Evolutionary conservation across 1,140 invertebrate species (phyloP).

Genomic region (Neoseiulus cucumeris): DNA sequence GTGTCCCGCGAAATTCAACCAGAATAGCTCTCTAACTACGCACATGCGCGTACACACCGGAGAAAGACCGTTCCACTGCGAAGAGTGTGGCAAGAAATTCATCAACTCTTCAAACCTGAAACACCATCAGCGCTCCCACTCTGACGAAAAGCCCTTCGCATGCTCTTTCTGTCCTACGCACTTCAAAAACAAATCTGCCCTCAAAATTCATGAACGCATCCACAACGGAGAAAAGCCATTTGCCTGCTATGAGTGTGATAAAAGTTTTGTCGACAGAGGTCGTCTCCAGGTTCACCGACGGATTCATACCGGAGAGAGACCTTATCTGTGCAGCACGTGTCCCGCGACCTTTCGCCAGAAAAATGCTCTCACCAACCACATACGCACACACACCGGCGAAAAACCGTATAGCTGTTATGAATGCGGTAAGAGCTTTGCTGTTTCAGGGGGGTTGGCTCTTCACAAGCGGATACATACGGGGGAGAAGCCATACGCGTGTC

Average conservation of each 20-base stretch:
- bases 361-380: slow-evolving; percentile 12
- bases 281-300: slow-evolving; percentile 94
- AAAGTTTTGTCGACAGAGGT: slow-evolving; percentile 88
- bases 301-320: slow-evolving; percentile 33
- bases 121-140: slow-evolving; percentile 29
- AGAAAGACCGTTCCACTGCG: slow-evolving; percentile 7
- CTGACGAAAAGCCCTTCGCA: slow-evolving; percentile 27
- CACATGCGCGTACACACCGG: slow-evolving; percentile 13
- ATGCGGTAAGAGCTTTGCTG: slow-evolving; percentile 13
- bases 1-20: slow-evolving; percentile 17
- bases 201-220: slow-evolving; percentile 21
- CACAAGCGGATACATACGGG: not conserved
- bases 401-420: slow-evolving; percentile 15
- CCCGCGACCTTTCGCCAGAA: slow-evolving; percentile 14
- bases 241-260: slow-evolving; percentile 70
- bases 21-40: slow-evolving; percentile 11
- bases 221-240: slow-evolving; percentile 63
- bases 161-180: slow-evolving; percentile 28
- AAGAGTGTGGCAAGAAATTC: not conserved
- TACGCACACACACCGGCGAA: not conserved
- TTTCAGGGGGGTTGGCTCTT: not conserved
- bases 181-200: too few relatives aligned
- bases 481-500: slow-evolving; percentile 31
- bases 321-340: slow-evolving; percentile 11
- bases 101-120: too few relatives aligned